Percentiles rank a stretch among this genome's conserved stretches.
phyloP scores from a whole-genome alignment of 2,888 invertebrate genomes.

The Leptinotarsa peninsularis region DNA sequence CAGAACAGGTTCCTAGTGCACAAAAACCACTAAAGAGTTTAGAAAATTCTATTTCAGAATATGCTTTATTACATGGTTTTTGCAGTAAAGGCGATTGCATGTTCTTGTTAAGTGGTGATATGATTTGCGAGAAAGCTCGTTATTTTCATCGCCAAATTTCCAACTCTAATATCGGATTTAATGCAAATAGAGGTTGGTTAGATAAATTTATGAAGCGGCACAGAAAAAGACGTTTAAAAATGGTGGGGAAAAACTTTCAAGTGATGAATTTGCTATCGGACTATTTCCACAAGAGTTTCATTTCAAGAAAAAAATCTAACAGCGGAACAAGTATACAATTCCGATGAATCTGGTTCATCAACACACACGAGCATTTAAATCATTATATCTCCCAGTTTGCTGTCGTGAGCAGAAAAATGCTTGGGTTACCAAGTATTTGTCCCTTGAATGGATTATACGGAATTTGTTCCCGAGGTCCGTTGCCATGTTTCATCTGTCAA shows the following conservation, averaged over 20 bases:
- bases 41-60: too few relatives aligned
- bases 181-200: slow-evolving; percentile 36
- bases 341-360: background rate
- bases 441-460: slow-evolving; percentile 36
- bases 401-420: slow-evolving; percentile 16
- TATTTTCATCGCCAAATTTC: background rate
- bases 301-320: slow-evolving; percentile 34
- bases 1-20: too few relatives aligned
- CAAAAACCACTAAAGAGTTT: too few relatives aligned
- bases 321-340: slow-evolving; percentile 24
- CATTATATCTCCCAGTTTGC: too few relatives aligned
- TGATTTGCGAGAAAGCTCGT: background rate
- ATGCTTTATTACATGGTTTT: too few relatives aligned
- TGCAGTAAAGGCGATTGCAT: background rate
- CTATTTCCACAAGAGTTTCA: slow-evolving; percentile 50
- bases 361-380: slow-evolving; percentile 6
- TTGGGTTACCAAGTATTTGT: slow-evolving; percentile 31
- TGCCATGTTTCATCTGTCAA: background rate
- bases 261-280: slow-evolving; percentile 34
- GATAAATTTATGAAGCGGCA: slow-evolving; percentile 40
- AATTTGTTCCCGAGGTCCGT: slow-evolving; percentile 31
- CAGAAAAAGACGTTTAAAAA: slow-evolving; percentile 36
- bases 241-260: slow-evolving; percentile 35
- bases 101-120: background rate
- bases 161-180: background rate